Evolutionary conservation across 2,797 vertebrate species (phyloP).

Genomic region (Sebastes ruberrimus): DNA sequence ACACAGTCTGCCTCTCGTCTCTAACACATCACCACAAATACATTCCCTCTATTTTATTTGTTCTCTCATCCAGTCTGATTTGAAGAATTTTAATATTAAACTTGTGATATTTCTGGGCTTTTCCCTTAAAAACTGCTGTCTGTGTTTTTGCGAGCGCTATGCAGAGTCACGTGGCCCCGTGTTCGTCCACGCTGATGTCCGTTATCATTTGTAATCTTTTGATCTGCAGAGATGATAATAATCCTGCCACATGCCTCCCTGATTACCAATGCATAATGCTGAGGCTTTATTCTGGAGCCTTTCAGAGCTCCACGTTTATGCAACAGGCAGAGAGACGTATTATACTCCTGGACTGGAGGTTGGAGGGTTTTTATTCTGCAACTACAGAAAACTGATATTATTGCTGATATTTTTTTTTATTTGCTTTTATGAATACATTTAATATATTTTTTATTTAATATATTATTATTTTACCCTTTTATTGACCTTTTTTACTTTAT

Average conservation of each 20-base stretch:
- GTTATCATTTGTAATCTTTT: constrained; percentile 71
- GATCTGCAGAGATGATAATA: constrained; percentile 72
- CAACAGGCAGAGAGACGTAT: constrained; percentile 17
- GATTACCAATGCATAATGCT: constrained; percentile 50
- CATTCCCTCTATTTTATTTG: background rate
- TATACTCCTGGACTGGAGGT: background rate
- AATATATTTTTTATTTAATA: no score
- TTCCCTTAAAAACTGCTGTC: background rate
- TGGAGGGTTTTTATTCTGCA: background rate
- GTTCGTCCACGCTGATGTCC: constrained; percentile 24
- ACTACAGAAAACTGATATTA: background rate
- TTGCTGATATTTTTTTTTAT: background rate
- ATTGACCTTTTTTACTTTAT: background rate
- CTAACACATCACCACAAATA: background rate
- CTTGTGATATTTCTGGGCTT: background rate
- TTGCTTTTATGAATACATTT: no score
- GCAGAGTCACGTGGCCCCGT: constrained; percentile 13
- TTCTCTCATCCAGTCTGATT: background rate
- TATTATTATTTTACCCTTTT: background rate
- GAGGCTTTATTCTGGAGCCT: constrained; percentile 38
- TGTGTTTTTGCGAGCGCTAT: background rate
- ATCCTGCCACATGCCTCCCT: constrained; percentile 69
- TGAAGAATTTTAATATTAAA: background rate
- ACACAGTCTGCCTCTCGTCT: background rate
- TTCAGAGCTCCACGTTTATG: constrained; percentile 6